Conservation (phyloP, 1,140 invertebrate genomes). For the Tribolium castaneum region DNA sequence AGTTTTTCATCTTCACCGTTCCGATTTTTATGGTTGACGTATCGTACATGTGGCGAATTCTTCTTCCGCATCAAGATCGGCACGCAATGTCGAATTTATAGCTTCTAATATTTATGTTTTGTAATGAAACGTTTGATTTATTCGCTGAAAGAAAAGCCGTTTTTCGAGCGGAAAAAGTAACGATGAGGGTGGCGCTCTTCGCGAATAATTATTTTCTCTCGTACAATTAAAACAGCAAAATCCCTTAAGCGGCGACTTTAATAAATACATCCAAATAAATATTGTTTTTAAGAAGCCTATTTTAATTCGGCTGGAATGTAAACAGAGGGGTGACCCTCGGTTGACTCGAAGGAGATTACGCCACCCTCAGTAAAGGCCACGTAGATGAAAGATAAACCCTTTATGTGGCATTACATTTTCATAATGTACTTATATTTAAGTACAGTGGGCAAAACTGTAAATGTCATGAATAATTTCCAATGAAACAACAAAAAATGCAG, state of each 20-base stretch:
- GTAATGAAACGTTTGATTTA: constrained; percentile 22
- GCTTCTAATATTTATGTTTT: constrained; percentile 37
- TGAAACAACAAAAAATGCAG: background rate
- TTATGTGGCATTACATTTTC: background rate
- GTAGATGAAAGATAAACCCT: background rate
- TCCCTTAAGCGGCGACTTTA: background rate
- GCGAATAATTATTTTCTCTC: constrained; percentile 14
- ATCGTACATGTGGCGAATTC: background rate
- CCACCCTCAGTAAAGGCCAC: background rate
- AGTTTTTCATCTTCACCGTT: constrained; percentile 30
- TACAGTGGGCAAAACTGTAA: background rate
- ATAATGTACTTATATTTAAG: background rate
- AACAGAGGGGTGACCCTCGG: background rate
- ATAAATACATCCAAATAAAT: constrained; percentile 26
- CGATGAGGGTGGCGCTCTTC: background rate
- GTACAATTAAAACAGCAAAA: background rate
- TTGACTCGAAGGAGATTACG: background rate
- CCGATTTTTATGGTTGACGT: constrained; percentile 19
- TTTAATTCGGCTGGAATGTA: background rate
- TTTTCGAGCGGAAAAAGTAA: background rate
- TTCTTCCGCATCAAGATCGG: background rate
- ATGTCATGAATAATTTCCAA: background rate
- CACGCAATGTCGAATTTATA: constrained; percentile 36
- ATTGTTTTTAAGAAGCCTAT: constrained; percentile 6
- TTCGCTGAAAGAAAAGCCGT: background rate